phyloP scores from a whole-genome alignment of 2,797 vertebrate genomes.

The Anguilla marmorata region DNA sequence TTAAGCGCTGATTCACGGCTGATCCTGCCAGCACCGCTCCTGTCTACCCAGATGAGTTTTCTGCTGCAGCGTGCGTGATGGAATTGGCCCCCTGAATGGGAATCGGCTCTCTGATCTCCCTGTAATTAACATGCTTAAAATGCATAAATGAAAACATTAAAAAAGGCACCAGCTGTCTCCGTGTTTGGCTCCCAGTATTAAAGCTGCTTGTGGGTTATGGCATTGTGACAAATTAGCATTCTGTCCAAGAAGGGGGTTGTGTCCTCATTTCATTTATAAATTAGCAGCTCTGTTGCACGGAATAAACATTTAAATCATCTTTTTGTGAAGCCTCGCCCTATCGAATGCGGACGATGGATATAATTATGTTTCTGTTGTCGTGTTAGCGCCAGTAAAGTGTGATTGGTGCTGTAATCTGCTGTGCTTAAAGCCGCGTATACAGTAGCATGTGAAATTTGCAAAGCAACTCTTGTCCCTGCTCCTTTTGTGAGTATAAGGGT shows the following conservation, averaged over 20 bases:
- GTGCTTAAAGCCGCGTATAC: not conserved
- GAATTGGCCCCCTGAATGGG: not conserved
- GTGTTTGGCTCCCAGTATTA: not conserved
- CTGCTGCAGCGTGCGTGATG: not conserved
- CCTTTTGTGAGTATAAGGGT: not conserved
- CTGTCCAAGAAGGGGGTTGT: not conserved
- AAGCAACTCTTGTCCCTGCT: not conserved
- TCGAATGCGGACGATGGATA: not conserved
- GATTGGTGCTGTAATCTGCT: not conserved
- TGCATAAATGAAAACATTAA: not conserved
- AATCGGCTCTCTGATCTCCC: not conserved
- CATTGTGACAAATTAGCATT: not conserved
- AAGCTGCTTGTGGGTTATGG: not conserved
- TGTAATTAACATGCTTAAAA: slow-evolving; percentile 5
- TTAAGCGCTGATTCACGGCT: slow-evolving; percentile 62
- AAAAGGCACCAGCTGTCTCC: not conserved
- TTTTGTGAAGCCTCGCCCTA: not conserved
- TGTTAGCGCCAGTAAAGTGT: not conserved
- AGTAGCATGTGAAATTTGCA: not conserved
- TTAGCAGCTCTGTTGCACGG: not conserved
- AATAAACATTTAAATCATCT: not conserved
- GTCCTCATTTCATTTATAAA: not conserved
- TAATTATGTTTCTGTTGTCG: not conserved
- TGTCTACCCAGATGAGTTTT: slow-evolving; percentile 13
- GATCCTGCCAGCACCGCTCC: slow-evolving; percentile 68